A percentile compares a stretch with the other conserved stretches of the same genome.
phyloP scores from a whole-genome alignment of 2,797 vertebrate genomes.

The Alosa sapidissima region DNA sequence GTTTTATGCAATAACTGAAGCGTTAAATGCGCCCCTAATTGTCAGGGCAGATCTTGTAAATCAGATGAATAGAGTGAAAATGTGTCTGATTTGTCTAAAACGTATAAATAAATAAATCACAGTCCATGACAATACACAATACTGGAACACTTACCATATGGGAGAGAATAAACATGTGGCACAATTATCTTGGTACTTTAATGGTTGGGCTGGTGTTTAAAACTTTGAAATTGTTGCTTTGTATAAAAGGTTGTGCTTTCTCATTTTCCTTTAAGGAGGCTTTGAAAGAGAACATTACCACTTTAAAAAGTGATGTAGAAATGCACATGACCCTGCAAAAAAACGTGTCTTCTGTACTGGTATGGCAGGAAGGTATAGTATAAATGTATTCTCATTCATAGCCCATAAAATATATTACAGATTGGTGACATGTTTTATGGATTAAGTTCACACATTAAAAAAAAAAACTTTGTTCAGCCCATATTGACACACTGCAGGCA shows the following conservation, averaged over 20 bases:
- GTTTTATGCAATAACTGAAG: neutral
- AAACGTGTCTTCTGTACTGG: constrained; percentile 29
- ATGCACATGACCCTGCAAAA: neutral
- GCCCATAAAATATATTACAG: neutral
- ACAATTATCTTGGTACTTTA: neutral
- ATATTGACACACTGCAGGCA: constrained; percentile 31
- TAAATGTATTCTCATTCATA: neutral
- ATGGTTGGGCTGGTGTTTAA: neutral
- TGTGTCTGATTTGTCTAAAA: neutral
- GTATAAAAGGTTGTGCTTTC: neutral
- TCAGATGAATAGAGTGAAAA: neutral
- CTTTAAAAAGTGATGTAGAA: constrained; percentile 20
- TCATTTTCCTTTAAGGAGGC: constrained; percentile 26
- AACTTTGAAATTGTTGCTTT: neutral
- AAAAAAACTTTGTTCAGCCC: constrained; percentile 33
- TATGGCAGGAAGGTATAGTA: constrained; percentile 38
- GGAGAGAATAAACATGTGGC: neutral
- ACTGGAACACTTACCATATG: too few species aligned
- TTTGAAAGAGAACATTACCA: constrained; percentile 40
- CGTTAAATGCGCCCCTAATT: neutral
- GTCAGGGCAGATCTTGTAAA: neutral
- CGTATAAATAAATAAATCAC: neutral
- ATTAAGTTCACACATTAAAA: neutral
- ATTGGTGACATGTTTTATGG: neutral
- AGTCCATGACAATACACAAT: too few species aligned